phyloP scores from a whole-genome alignment of 1,140 invertebrate genomes.

The Goniozus legneri region DNA sequence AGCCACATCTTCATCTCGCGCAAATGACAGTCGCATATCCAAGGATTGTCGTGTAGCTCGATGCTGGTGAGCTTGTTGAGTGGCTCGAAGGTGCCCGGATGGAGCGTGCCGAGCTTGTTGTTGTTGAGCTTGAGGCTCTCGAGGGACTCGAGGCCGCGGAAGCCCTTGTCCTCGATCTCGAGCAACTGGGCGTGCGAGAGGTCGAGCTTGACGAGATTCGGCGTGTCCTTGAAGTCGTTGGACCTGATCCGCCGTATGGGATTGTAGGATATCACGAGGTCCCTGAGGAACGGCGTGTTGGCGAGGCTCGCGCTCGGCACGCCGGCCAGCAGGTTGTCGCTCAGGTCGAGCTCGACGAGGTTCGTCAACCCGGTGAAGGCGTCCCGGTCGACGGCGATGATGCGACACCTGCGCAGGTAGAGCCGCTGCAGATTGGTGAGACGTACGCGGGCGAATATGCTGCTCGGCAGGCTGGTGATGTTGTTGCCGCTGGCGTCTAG shows the following conservation, averaged over 20 bases:
- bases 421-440: conserved; percentile 84
- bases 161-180: conserved; percentile 72
- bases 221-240: conserved; percentile 71
- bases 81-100: conserved; percentile 69
- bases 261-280: conserved; percentile 76
- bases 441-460: conserved; percentile 75
- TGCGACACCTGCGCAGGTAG: conserved; percentile 74
- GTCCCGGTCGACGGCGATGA: conserved; percentile 78
- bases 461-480: conserved; percentile 73
- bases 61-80: conserved; percentile 74
- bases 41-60: conserved; percentile 86
- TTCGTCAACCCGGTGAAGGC: conserved; percentile 83
- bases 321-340: conserved; percentile 72
- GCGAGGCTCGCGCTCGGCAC: conserved; percentile 76
- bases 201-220: conserved; percentile 78
- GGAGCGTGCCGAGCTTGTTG: conserved; percentile 72
- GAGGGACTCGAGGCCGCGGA: conserved; percentile 72
- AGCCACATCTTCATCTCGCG: conserved; percentile 82
- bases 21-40: conserved; percentile 85
- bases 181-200: conserved; percentile 77
- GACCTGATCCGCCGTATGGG: conserved; percentile 75
- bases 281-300: conserved; percentile 74
- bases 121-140: conserved; percentile 78
- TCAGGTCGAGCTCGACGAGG: conserved; percentile 83
- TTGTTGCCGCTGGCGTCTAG: conserved; percentile 84